Base-by-base conservation (phyloP, 2,797 vertebrate genomes). In the Austrolebias charrua region DNA sequence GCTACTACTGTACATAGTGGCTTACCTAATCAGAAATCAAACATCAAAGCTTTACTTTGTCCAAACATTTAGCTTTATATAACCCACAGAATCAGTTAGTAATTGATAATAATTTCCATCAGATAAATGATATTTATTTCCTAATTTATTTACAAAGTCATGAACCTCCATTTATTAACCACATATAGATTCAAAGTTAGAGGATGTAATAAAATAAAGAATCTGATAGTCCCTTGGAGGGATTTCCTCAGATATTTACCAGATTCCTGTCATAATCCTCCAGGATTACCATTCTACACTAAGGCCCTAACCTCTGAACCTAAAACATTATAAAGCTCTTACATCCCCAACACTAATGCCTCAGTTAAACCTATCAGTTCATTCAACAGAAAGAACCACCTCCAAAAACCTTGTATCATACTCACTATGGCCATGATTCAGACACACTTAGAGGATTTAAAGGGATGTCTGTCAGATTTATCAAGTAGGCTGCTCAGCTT, bases 181-280 rank as follows among this genome's bases (percentile, higher is more conserved):
- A 85, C 77, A 81, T 45, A 52, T 69, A 69, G 65, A 63, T 62
- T 57, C 51, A 51, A 52, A 64, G 49, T 51, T 20, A 48, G 50
- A 31, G 55, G 75, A 63, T 62, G 66, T 71, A 66, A 80, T 75
- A 76, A 77, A 80, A 85, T 75, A 78, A 53, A 75, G 78, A 75
- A 83, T 89, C 81, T 75, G 24, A 67, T 69, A 73, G 69, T 67
- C 79, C 67, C 61, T 49, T 66, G 58, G 67, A 68, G 74, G 85
- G 87, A 88, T 90, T 88, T 88, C 84, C 88, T 70, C 72, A 83
- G 82, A 89, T 90, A 82, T 86, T 89, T 75, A 76, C 73, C 71
- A 85, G 86, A 87, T 86, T 88, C 75, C 45, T 38, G 15, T 63
- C 1, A 71, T 90, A 89, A 89, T 90, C 89, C 81, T 51, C 35